These are phyloP conservation scores for Xestia ashworthii DNA, from an alignment of 2,888 invertebrate species.

Conservation along the genomic window DNA sequence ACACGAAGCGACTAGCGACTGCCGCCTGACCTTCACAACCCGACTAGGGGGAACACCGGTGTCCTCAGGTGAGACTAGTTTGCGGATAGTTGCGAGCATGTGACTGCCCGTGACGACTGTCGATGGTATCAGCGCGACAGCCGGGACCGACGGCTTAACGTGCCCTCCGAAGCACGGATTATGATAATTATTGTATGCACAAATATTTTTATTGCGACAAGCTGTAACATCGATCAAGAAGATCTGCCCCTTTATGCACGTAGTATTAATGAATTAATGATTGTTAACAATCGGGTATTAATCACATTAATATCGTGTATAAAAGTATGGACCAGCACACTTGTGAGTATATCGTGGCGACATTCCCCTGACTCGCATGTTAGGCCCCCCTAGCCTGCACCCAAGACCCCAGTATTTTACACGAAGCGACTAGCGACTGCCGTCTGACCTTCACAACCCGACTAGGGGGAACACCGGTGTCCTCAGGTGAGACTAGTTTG, in stretches of 20 bases:
- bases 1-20: constrained; percentile 4
- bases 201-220: too few relatives aligned
- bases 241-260: too few relatives aligned
- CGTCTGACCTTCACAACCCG: constrained; percentile 14
- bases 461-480: constrained; percentile 10
- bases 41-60: constrained; percentile 8
- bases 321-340: too few relatives aligned
- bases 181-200: background rate
- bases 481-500: constrained; percentile 16
- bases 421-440: constrained; percentile 6
- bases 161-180: background rate
- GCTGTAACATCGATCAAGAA: too few relatives aligned
- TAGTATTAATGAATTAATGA: too few relatives aligned
- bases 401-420: background rate
- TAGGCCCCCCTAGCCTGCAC: constrained; percentile 3
- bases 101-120: constrained; percentile 36
- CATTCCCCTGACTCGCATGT: constrained; percentile 30
- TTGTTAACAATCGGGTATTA: too few relatives aligned
- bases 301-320: too few relatives aligned
- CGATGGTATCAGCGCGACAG: background rate
- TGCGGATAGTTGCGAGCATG: constrained; percentile 11
- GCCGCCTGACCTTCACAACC: constrained; percentile 16
- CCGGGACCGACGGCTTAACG: background rate
- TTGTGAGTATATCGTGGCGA: background rate
- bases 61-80: constrained; percentile 17